These are phyloP conservation scores for Eurois occulta DNA, from an alignment of 2,888 invertebrate species.

Conservation along the genomic window DNA sequence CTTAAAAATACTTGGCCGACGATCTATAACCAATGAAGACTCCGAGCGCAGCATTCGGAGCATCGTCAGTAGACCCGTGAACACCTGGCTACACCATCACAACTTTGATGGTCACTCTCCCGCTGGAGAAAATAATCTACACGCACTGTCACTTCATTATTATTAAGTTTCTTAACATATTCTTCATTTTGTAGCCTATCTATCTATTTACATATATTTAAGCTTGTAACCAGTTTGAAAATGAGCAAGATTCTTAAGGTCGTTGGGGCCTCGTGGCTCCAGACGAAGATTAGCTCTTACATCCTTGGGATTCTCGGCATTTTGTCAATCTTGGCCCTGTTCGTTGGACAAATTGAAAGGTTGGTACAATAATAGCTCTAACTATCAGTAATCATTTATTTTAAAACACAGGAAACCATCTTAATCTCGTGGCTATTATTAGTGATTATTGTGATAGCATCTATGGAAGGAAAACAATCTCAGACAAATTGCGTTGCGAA, in stretches of 20 bases:
- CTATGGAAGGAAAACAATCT: constrained; percentile 29
- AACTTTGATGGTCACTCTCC: constrained; percentile 87
- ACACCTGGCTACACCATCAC: constrained; percentile 73
- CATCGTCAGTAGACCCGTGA: constrained; percentile 78
- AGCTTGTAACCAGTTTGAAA: constrained; percentile 66
- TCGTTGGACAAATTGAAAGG: constrained; percentile 93
- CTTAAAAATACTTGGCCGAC: constrained; percentile 71
- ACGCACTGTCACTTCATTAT: constrained; percentile 90
- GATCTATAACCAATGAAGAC: constrained; percentile 81
- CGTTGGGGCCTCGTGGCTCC: constrained; percentile 94
- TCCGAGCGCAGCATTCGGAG: constrained; percentile 77
- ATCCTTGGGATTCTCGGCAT: constrained; percentile 92
- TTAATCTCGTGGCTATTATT: constrained; percentile 15
- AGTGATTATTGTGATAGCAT: constrained; percentile 34
- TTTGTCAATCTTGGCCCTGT: constrained; percentile 92
- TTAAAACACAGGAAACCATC: constrained; percentile 46
- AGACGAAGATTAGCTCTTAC: constrained; percentile 93
- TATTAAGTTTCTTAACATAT: constrained; percentile 89
- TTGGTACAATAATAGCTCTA: constrained; percentile 72
- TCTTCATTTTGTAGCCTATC: constrained; percentile 87
- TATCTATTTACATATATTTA: constrained; percentile 65
- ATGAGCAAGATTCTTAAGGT: constrained; percentile 93
- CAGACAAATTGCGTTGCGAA: constrained; percentile 44
- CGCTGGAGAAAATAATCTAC: constrained; percentile 86
- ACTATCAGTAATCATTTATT: constrained; percentile 26